These are phyloP conservation scores for Eristalis pertinax DNA, from an alignment of 2,888 invertebrate species.

Conservation along the genomic window DNA sequence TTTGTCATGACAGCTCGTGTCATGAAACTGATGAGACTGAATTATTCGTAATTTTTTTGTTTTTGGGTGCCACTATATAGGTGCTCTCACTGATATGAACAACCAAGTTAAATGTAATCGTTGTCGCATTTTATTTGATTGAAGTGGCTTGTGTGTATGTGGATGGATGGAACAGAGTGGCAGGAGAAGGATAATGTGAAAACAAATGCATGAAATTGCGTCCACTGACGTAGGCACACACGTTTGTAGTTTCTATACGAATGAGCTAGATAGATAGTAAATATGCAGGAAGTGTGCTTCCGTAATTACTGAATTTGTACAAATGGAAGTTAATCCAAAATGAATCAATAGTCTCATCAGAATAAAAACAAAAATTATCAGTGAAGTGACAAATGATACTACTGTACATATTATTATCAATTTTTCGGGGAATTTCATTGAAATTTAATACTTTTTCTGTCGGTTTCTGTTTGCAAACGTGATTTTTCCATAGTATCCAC, in stretches of 20 bases:
- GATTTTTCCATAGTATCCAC: too few relatives aligned
- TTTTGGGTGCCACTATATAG: background rate
- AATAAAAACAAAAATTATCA: too few relatives aligned
- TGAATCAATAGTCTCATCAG: too few relatives aligned
- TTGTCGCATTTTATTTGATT: constrained; percentile 28
- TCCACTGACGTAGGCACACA: background rate
- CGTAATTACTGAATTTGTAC: background rate
- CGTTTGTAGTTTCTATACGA: background rate
- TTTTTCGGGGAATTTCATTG: too few relatives aligned
- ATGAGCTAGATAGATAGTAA: background rate
- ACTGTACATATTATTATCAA: too few relatives aligned
- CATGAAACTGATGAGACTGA: constrained; percentile 29
- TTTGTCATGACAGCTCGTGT: constrained; percentile 39
- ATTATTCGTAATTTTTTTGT: constrained; percentile 38
- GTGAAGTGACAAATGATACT: too few relatives aligned
- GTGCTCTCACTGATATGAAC: constrained; percentile 4
- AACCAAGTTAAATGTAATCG: constrained; percentile 28
- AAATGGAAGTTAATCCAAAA: too few relatives aligned
- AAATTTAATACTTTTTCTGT: too few relatives aligned
- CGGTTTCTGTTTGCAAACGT: too few relatives aligned
- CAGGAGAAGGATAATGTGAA: background rate
- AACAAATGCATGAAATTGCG: background rate
- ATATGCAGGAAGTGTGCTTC: background rate
- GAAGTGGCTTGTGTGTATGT: constrained; percentile 13
- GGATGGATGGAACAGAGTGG: background rate